These are phyloP conservation scores for Drosophila leonis DNA, from an alignment of 2,888 invertebrate species.

Conservation along the genomic window DNA sequence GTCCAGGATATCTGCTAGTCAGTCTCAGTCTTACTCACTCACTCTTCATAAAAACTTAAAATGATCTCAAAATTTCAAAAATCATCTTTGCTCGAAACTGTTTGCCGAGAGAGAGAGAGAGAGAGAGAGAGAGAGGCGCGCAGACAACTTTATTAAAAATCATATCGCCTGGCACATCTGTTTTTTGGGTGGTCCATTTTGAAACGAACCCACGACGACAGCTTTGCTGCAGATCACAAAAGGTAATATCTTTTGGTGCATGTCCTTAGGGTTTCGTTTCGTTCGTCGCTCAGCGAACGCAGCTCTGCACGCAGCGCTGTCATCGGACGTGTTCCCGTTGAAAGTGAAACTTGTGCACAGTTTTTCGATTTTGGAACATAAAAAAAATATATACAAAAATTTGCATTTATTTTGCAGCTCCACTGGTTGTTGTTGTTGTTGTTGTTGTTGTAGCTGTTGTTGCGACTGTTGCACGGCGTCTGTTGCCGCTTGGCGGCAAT, in stretches of 20 bases:
- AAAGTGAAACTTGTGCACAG: conserved; percentile 69
- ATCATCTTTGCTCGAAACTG: neutral
- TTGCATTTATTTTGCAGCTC: conserved; percentile 71
- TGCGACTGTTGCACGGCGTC: conserved; percentile 41
- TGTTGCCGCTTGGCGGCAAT: conserved; percentile 57
- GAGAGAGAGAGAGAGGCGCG: conserved; percentile 2
- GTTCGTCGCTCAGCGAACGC: conserved; percentile 22
- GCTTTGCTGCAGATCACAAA: neutral
- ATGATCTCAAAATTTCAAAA: neutral
- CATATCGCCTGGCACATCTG: conserved; percentile 13
- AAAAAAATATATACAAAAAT: conserved; percentile 50
- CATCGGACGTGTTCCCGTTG: conserved; percentile 62
- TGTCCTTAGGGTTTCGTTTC: conserved; percentile 61
- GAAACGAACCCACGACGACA: conserved; percentile 16
- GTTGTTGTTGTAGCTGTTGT: conserved; percentile 29
- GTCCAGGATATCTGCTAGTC: neutral
- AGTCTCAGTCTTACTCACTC: neutral
- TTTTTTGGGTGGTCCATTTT: conserved; percentile 45
- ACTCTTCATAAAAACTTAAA: too few species aligned
- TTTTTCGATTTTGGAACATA: conserved; percentile 54
- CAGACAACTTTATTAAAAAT: conserved; percentile 78
- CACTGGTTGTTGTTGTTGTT: conserved; percentile 39
- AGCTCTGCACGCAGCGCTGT: conserved; percentile 53
- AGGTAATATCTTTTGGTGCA: conserved; percentile 21
- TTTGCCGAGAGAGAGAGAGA: neutral